Percentiles rank a stretch among this genome's conserved stretches.
Evolutionary conservation across 2,113 vertebrate genomes (phyloP).

Genomic region (Salvelinus alpinus): DNA sequence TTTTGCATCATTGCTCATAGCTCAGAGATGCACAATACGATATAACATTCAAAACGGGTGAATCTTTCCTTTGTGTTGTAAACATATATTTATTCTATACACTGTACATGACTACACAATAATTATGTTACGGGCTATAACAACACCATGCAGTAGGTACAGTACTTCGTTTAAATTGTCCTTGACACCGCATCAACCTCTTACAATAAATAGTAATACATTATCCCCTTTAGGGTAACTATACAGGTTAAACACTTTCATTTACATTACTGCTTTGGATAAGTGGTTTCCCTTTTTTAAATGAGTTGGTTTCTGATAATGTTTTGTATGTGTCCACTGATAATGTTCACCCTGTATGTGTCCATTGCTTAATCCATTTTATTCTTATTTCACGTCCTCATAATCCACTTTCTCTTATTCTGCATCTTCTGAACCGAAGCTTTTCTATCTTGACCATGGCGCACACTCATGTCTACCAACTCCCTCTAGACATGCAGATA

Average conservation of each 20-base stretch:
- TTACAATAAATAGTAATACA: constrained; percentile 59
- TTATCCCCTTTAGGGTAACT: constrained; percentile 31
- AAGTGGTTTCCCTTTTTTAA: constrained; percentile 35
- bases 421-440: neutral
- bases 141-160: constrained; percentile 42
- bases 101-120: constrained; percentile 49
- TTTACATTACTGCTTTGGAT: constrained; percentile 15
- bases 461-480: too few relatives aligned
- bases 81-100: constrained; percentile 16
- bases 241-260: constrained; percentile 27
- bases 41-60: too few relatives aligned
- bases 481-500: too few relatives aligned
- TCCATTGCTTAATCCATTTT: neutral
- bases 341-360: neutral
- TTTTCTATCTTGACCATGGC: too few relatives aligned
- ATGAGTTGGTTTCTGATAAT: neutral
- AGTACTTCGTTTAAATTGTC: constrained; percentile 39
- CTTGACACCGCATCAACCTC: constrained; percentile 44
- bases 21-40: too few relatives aligned
- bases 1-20: too few relatives aligned
- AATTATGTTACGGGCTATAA: constrained; percentile 36
- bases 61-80: constrained; percentile 1
- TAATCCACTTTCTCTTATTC: constrained; percentile 4
- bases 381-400: neutral
- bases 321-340: neutral